Conservation (phyloP, 2,797 vertebrate genomes). For the Yasuhikotakia modesta region DNA sequence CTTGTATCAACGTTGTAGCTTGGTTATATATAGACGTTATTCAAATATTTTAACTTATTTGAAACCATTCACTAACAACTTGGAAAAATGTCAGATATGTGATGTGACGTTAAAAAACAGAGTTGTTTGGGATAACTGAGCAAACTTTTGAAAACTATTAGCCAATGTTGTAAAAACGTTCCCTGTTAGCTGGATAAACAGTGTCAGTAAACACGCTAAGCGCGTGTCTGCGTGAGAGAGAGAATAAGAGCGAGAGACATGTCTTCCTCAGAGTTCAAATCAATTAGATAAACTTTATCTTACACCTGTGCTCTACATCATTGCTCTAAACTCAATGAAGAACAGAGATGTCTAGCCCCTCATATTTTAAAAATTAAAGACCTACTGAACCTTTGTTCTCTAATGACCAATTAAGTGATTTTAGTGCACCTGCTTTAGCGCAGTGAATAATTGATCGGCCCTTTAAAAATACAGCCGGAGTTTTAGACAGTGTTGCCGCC, state of each 20-base stretch:
- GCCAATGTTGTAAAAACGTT: too few relatives aligned
- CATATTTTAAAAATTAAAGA: conserved; percentile 76
- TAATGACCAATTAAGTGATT: conserved; percentile 82
- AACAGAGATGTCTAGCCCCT: conserved; percentile 62
- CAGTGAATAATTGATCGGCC: conserved; percentile 76
- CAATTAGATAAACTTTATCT: conserved; percentile 47
- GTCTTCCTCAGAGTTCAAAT: conserved; percentile 34
- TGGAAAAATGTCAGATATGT: too few relatives aligned
- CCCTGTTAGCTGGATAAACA: not conserved
- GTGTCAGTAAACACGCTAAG: not conserved
- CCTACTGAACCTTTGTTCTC: conserved; percentile 75
- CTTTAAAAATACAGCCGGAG: conserved; percentile 70
- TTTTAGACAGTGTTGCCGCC: conserved; percentile 62
- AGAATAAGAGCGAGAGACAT: not conserved
- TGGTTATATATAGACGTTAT: too few relatives aligned
- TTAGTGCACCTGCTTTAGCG: conserved; percentile 70
- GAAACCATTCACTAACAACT: too few relatives aligned
- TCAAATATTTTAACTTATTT: too few relatives aligned
- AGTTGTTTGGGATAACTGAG: too few relatives aligned
- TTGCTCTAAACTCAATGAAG: conserved; percentile 54
- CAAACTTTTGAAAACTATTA: too few relatives aligned
- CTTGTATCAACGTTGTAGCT: too few relatives aligned
- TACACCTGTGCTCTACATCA: conserved; percentile 23
- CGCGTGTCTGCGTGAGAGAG: not conserved
- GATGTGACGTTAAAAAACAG: too few relatives aligned